Evolutionary conservation across 2,797 vertebrate genomes (phyloP).

Genomic region (Premnoplex brunnescens): DNA sequence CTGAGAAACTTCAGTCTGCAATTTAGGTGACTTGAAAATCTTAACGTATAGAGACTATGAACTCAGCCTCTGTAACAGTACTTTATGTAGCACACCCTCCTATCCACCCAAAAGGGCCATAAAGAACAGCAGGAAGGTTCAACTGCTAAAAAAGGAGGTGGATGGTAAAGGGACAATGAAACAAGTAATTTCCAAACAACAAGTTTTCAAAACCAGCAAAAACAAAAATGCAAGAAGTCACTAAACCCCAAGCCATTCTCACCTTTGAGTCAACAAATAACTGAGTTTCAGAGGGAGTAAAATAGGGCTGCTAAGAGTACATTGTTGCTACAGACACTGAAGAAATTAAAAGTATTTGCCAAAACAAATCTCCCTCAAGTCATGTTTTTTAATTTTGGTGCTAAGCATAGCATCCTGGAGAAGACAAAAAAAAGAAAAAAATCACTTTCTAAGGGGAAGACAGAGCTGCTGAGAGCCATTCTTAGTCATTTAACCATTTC

Average conservation of each 20-base stretch:
- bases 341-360: not conserved
- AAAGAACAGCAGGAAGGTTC: constrained; percentile 22
- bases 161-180: not conserved
- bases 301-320: not conserved
- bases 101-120: constrained; percentile 32
- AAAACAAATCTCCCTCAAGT: not conserved
- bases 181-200: constrained; percentile 6
- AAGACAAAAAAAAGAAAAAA: not conserved
- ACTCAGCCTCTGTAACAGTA: constrained; percentile 25
- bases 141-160: not conserved
- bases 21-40: constrained; percentile 57
- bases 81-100: constrained; percentile 7
- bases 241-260: not conserved
- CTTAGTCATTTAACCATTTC: not conserved
- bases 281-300: not conserved
- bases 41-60: constrained; percentile 14
- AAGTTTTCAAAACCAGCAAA: not conserved
- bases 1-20: constrained; percentile 45
- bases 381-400: not conserved
- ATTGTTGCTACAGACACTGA: not conserved
- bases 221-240: not conserved
- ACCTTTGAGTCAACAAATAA: not conserved
- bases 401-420: not conserved
- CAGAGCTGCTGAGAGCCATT: not conserved
- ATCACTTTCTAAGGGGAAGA: not conserved